A percentile compares a stretch with the other conserved stretches of the same genome.
These are phyloP conservation scores for Scolopax mira DNA, from an alignment of 2,113 vertebrate genomes.

Conservation along the genomic window DNA sequence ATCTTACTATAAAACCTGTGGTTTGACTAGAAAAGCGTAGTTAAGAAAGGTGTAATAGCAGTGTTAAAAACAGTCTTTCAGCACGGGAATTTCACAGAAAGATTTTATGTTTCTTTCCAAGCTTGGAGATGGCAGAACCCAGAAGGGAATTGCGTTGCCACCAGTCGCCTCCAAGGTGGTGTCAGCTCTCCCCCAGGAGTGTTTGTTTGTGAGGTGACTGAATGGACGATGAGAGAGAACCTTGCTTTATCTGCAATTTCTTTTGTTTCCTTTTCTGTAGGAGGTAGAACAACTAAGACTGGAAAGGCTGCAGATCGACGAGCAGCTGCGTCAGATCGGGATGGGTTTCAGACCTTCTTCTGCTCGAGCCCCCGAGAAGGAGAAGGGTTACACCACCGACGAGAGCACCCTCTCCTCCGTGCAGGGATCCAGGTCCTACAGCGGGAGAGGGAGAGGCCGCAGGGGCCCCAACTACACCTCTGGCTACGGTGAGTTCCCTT, in stretches of 20 bases:
- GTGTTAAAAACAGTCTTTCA: neutral
- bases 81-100: neutral
- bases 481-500: conserved; percentile 85
- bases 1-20: neutral
- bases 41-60: neutral
- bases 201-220: neutral
- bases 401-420: conserved; percentile 82
- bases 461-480: conserved; percentile 90
- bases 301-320: conserved; percentile 96
- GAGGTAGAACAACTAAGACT: conserved; percentile 97
- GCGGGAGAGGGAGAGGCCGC: conserved; percentile 89
- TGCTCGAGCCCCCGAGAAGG: conserved; percentile 81
- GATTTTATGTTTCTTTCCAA: neutral
- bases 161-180: neutral
- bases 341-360: conserved; percentile 90
- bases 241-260: neutral
- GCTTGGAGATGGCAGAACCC: neutral
- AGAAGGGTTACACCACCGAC: conserved; percentile 86
- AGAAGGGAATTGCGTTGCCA: neutral
- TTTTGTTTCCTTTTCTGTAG: conserved; percentile 62
- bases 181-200: neutral
- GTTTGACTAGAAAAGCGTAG: neutral
- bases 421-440: conserved; percentile 91
- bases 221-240: fast-evolving
- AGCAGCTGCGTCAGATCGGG: conserved; percentile 94